A percentile compares a stretch with the other conserved stretches of the same genome.
These are phyloP conservation scores for Protophormia terraenovae DNA, from an alignment of 2,888 invertebrate species.

Conservation along the genomic window DNA sequence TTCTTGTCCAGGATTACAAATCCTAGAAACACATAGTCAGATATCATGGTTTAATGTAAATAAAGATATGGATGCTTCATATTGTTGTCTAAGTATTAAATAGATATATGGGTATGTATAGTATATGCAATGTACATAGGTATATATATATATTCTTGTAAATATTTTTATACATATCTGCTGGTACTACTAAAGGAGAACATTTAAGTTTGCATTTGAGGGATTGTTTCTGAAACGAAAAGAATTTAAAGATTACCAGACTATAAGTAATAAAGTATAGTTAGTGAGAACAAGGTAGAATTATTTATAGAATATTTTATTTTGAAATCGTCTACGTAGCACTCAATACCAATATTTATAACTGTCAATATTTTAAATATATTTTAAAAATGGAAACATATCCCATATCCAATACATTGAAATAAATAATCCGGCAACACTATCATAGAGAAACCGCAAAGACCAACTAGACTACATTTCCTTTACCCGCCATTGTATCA, in stretches of 20 bases:
- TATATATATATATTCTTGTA: background rate
- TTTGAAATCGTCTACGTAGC: no score
- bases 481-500: background rate
- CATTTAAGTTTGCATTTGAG: background rate
- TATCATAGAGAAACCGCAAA: background rate
- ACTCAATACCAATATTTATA: no score
- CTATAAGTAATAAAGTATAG: no score
- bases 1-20: background rate
- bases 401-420: no score
- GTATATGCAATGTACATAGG: background rate
- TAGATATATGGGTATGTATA: no score
- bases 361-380: no score
- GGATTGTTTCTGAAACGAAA: background rate
- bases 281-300: no score
- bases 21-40: background rate
- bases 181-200: background rate
- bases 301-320: no score
- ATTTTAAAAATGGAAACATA: background rate
- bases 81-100: background rate
- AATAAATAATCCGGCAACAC: background rate
- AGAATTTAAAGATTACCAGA: background rate
- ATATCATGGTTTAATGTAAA: background rate
- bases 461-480: slow-evolving; percentile 15
- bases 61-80: background rate
- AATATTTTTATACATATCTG: background rate